These are phyloP conservation scores for Thymelicus lineola DNA, from an alignment of 2,888 invertebrate genomes.

Conservation along the genomic window DNA sequence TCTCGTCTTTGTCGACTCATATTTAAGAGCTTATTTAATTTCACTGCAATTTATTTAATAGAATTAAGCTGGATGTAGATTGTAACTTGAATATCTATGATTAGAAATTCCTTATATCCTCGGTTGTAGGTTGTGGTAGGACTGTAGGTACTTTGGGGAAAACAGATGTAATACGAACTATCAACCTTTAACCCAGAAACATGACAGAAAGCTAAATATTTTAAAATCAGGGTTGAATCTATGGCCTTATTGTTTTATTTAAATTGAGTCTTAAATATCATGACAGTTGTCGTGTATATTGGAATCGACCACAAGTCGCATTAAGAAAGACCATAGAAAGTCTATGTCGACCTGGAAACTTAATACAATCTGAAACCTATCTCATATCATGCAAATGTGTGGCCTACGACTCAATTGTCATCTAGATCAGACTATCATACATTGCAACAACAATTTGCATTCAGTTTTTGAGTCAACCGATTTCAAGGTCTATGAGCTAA, in stretches of 20 bases:
- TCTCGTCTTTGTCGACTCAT: no score
- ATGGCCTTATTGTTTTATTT: neutral
- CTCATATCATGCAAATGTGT: constrained; percentile 29
- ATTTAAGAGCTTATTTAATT: no score
- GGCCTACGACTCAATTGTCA: constrained; percentile 35
- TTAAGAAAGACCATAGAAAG: constrained; percentile 36
- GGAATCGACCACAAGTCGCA: constrained; percentile 28
- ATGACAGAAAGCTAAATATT: no score
- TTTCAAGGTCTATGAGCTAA: constrained; percentile 2
- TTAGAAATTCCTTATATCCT: no score
- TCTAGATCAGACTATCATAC: constrained; percentile 29
- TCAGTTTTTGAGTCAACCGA: constrained; percentile 5
- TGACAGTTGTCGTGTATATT: constrained; percentile 2
- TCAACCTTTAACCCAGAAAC: no score
- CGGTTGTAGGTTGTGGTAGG: no score
- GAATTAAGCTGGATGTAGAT: no score
- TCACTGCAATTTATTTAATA: no score
- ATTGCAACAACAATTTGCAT: constrained; percentile 4
- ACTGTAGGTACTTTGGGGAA: no score
- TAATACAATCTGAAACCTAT: constrained; percentile 33
- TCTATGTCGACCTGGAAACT: constrained; percentile 31
- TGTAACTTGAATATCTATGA: no score
- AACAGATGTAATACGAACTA: no score
- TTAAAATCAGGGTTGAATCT: no score
- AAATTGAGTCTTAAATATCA: constrained; percentile 1